phyloP scores from a whole-genome alignment of 2,797 vertebrate genomes.

The Lepilemur septentrionalis region DNA sequence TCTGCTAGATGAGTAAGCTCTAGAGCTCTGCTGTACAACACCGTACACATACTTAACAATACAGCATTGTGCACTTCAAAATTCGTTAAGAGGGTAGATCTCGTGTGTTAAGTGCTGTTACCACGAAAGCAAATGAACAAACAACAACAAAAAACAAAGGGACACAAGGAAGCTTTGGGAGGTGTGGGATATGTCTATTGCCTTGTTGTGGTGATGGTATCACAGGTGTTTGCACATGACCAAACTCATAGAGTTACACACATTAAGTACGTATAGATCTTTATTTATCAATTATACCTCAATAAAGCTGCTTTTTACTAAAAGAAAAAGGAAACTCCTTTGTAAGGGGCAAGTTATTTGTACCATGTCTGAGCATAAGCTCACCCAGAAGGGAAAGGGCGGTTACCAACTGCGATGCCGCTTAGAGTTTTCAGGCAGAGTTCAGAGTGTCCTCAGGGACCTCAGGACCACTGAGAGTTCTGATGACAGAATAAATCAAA shows the following conservation, averaged over 20 bases:
- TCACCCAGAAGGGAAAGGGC: neutral
- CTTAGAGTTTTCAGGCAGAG: too few relatives aligned
- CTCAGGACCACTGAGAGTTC: neutral
- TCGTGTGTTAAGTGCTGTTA: neutral
- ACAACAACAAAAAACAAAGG: neutral
- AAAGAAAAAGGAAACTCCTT: neutral
- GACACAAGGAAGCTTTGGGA: neutral
- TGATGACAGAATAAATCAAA: neutral
- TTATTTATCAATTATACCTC: too few relatives aligned
- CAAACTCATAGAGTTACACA: neutral
- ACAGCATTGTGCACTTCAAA: too few relatives aligned
- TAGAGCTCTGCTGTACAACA: neutral
- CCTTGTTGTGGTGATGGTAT: too few relatives aligned
- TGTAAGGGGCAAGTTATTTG: neutral
- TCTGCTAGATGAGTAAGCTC: too few relatives aligned
- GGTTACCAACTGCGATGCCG: neutral
- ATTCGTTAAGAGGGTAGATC: neutral
- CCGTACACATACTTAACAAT: accelerated
- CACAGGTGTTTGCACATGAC: accelerated
- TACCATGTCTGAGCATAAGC: neutral
- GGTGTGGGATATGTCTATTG: accelerated
- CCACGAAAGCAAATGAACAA: neutral
- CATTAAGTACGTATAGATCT: neutral
- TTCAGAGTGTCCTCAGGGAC: neutral
- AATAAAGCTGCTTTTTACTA: neutral